Evolutionary conservation across 2,888 invertebrate species (phyloP).

Genomic region (Kuschelorhynchus macadamiae): DNA sequence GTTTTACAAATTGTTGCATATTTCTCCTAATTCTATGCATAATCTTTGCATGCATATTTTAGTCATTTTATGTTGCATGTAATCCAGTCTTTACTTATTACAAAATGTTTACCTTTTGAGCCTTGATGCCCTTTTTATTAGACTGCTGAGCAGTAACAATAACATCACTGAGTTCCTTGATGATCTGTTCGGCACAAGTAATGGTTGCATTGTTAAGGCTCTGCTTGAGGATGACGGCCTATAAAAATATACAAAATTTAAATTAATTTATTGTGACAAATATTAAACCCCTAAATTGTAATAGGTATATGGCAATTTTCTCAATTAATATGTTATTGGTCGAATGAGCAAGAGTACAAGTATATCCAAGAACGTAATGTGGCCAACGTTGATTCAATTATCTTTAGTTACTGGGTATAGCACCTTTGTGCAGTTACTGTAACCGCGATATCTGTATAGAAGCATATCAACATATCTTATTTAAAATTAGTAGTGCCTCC

Average conservation of each 20-base stretch:
- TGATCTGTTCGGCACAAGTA: slow-evolving; percentile 75
- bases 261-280: no score
- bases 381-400: no score
- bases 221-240: slow-evolving; percentile 88
- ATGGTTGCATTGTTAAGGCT: slow-evolving; percentile 80
- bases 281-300: no score
- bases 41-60: background rate
- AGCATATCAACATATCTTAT: no score
- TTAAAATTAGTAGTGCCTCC: no score
- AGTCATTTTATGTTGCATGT: background rate
- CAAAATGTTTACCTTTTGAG: slow-evolving; percentile 81
- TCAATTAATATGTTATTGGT: no score
- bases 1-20: background rate
- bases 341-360: no score
- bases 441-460: no score
- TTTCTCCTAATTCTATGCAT: background rate
- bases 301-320: no score
- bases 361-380: no score
- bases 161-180: slow-evolving; percentile 83
- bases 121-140: slow-evolving; percentile 88
- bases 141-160: slow-evolving; percentile 80
- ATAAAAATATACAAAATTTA: slow-evolving; percentile 51
- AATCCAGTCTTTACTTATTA: background rate
- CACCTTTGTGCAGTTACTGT: no score
- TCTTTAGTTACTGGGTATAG: no score